Conservation (phyloP, 1,140 invertebrate genomes). For the Lasaia peninsularis region DNA sequence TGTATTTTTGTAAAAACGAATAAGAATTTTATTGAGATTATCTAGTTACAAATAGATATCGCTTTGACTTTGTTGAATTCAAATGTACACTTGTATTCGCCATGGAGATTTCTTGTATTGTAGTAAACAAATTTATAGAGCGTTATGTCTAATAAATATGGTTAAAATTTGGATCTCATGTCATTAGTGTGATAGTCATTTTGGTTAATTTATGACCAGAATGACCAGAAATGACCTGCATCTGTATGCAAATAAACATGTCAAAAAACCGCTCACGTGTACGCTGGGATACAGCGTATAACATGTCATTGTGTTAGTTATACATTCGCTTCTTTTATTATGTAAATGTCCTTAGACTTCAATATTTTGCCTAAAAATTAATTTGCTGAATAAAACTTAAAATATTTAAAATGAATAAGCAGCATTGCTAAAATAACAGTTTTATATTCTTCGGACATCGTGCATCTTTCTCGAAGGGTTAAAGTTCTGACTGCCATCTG, state of each 20-base stretch:
- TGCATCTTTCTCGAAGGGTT: too few species aligned
- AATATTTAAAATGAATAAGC: too few species aligned
- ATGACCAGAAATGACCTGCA: background rate
- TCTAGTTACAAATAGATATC: constrained; percentile 27
- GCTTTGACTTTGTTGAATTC: constrained; percentile 27
- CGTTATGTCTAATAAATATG: constrained; percentile 1
- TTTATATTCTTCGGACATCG: too few species aligned
- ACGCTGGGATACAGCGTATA: background rate
- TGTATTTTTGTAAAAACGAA: background rate
- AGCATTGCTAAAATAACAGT: too few species aligned
- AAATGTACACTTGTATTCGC: constrained; percentile 20
- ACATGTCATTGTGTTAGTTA: too few species aligned
- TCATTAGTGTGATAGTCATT: background rate
- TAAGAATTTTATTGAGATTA: constrained; percentile 10
- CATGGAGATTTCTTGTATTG: constrained; percentile 1
- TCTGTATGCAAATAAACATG: background rate
- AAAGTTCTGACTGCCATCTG: too few species aligned
- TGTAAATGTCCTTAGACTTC: too few species aligned
- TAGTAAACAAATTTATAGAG: background rate
- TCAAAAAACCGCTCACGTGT: background rate
- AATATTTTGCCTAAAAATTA: too few species aligned
- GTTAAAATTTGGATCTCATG: background rate
- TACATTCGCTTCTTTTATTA: too few species aligned
- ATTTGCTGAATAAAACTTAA: too few species aligned
- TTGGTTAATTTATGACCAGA: background rate